Percentiles rank a stretch among this genome's conserved stretches.
Evolutionary conservation across 2,888 invertebrate species (phyloP).

Genomic region (Lithophane semibrunnea): DNA sequence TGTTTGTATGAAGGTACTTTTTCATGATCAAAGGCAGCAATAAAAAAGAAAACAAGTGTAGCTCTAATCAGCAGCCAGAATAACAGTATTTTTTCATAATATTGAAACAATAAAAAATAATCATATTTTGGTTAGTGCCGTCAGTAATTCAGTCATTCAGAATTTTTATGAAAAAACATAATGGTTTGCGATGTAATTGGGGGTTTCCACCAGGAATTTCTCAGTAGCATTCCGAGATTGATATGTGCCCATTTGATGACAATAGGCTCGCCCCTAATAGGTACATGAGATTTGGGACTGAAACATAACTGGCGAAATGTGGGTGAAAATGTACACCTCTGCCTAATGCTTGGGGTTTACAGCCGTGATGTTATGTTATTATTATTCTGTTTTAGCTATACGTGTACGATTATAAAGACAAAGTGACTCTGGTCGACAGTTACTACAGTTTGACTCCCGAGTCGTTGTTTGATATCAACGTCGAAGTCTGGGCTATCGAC

Average conservation of each 20-base stretch:
- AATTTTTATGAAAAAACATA: not conserved
- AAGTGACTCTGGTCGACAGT: constrained; percentile 74
- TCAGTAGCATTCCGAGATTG: not conserved
- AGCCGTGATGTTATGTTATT: not conserved
- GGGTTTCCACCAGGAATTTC: not conserved
- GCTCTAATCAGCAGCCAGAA: no score
- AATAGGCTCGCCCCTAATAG: not conserved
- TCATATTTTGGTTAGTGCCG: not conserved
- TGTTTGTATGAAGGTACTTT: not conserved
- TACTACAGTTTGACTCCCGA: constrained; percentile 70
- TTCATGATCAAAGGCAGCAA: not conserved
- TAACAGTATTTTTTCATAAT: not conserved
- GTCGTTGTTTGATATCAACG: constrained; percentile 77
- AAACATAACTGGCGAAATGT: not conserved
- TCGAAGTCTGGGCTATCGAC: constrained; percentile 81
- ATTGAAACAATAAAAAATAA: no score
- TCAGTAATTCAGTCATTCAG: not conserved
- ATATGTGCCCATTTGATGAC: not conserved
- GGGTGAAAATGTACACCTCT: not conserved
- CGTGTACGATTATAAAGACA: constrained; percentile 72
- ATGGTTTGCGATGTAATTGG: not conserved
- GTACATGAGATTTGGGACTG: not conserved
- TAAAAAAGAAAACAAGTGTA: not conserved
- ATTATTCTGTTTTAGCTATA: constrained; percentile 70
- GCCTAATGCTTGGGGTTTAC: no score